phyloP scores from a whole-genome alignment of 2,113 vertebrate species.

The Bungarus multicinctus region DNA sequence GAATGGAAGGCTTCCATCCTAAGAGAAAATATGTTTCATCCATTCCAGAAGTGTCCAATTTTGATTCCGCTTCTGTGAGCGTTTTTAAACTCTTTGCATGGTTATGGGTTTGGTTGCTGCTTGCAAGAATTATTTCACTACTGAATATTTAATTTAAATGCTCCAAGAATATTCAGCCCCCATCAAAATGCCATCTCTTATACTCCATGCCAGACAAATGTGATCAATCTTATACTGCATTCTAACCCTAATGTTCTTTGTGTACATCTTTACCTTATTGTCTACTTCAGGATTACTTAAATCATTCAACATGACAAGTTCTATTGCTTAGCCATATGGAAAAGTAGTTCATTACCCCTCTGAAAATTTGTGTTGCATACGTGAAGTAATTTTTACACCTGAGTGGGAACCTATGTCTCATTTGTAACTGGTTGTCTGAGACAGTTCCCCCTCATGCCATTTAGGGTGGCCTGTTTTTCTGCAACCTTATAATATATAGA shows the following conservation, averaged over 20 bases:
- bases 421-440: not conserved
- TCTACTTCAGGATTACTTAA: not conserved
- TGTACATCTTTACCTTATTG: not conserved
- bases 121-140: not conserved
- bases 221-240: not conserved
- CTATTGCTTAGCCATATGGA: not conserved
- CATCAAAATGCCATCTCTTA: not conserved
- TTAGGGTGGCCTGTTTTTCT: not conserved
- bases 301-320: not conserved
- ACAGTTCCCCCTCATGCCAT: not conserved
- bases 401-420: not conserved
- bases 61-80: not conserved
- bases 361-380: not conserved
- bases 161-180: not conserved
- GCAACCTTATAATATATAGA: not conserved
- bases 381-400: not conserved
- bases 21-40: not conserved
- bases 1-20: not conserved
- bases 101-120: not conserved
- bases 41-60: not conserved
- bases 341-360: not conserved
- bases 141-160: not conserved
- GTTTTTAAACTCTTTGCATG: not conserved
- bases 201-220: not conserved
- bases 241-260: not conserved